Percentiles rank a stretch among this genome's conserved stretches.
Conservation (phyloP, 2,888 invertebrate species). For the Cecidostiba fungosa region DNA sequence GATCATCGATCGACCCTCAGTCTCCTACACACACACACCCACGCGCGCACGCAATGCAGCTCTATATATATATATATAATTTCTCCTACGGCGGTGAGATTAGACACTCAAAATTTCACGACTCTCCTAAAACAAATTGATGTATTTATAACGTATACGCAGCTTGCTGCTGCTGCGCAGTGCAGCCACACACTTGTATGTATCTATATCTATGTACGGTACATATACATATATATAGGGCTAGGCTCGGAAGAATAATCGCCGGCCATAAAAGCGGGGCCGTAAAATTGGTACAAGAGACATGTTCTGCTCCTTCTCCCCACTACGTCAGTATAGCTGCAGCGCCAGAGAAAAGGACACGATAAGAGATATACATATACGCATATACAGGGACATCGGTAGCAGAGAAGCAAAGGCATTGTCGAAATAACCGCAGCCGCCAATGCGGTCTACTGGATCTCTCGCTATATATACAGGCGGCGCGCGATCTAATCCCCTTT, state of each 20-base stretch:
- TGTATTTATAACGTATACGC: conserved; percentile 43
- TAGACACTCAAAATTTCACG: conserved; percentile 51
- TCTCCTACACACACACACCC: not conserved
- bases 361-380: conserved; percentile 43
- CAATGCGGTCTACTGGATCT: conserved; percentile 39
- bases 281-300: conserved; percentile 58
- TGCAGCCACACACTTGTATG: not conserved
- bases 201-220: not conserved
- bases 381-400: not conserved
- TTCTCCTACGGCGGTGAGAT: conserved; percentile 8
- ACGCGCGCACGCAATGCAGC: not conserved
- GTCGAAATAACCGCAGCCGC: conserved; percentile 51
- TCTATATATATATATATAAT: not conserved
- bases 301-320: not conserved
- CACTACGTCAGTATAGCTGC: too few relatives aligned
- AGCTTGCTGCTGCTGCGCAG: not conserved
- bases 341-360: conserved; percentile 21
- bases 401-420: conserved; percentile 40
- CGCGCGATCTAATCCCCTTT: conserved; percentile 51
- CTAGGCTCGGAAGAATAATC: conserved; percentile 54
- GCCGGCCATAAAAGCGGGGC: conserved; percentile 49
- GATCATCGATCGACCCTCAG: conserved; percentile 2
- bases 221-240: not conserved
- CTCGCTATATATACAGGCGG: not conserved
- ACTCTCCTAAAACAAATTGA: conserved; percentile 54